Conservation (phyloP, 2,113 vertebrate genomes). For the Rhineura floridana region DNA sequence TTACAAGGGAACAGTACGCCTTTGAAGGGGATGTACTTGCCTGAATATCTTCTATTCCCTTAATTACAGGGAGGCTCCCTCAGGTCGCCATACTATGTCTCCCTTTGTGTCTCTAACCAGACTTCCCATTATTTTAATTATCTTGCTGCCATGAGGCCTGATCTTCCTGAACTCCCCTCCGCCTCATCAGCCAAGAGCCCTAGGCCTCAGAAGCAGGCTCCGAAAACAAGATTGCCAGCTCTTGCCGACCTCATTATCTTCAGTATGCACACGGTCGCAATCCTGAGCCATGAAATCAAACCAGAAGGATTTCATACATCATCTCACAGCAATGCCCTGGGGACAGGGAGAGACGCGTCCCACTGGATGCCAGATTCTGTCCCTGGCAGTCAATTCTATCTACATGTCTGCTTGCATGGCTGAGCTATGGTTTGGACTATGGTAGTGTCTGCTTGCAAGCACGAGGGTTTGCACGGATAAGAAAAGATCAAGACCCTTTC, state of each 20-base stretch:
- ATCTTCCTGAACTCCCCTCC: background rate
- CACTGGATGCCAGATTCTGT: constrained; percentile 49
- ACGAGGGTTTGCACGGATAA: constrained; percentile 37
- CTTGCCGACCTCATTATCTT: background rate
- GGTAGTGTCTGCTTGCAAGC: constrained; percentile 16
- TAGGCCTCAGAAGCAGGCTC: background rate
- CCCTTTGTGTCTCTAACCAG: background rate
- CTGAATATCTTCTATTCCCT: background rate
- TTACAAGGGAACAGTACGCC: constrained; percentile 1
- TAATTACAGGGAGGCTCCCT: constrained; percentile 30
- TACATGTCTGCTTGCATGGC: constrained; percentile 34
- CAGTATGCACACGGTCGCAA: background rate
- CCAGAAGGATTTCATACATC: constrained; percentile 15
- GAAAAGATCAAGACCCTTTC: background rate
- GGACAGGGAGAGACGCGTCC: constrained; percentile 59
- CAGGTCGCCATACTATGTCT: background rate
- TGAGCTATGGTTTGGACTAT: constrained; percentile 31
- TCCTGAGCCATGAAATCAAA: constrained; percentile 8
- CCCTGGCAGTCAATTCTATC: constrained; percentile 40
- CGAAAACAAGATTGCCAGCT: background rate
- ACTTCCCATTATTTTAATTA: constrained; percentile 6
- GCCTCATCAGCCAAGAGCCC: constrained; percentile 4
- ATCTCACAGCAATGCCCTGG: constrained; percentile 21
- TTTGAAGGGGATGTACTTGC: background rate
- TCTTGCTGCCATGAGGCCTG: constrained; percentile 1